Conservation (phyloP, 1,140 invertebrate species). For the Pollicipes pollicipes region DNA sequence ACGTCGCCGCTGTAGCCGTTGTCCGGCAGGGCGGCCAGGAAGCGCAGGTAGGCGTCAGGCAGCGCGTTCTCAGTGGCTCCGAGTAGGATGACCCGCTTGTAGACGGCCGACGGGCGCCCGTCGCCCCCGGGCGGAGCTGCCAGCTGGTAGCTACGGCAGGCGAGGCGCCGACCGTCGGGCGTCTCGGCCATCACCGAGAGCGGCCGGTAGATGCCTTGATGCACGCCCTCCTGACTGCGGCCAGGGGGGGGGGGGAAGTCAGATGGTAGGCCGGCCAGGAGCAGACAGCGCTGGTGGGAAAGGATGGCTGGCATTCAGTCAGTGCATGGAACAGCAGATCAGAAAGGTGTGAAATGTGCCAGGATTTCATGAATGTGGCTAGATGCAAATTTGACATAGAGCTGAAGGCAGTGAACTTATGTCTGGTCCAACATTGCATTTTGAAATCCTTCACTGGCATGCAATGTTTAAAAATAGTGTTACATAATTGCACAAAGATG, state of each 20-base stretch:
- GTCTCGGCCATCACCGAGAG: slow-evolving; percentile 39
- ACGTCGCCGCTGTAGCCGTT: slow-evolving; percentile 42
- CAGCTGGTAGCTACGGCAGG: slow-evolving; percentile 49
- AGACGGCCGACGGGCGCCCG: slow-evolving; percentile 46
- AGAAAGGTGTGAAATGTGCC: too few species aligned
- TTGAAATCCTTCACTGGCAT: not conserved
- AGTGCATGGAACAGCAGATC: too few species aligned
- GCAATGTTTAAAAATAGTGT: not conserved
- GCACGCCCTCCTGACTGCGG: slow-evolving; percentile 54
- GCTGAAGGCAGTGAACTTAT: too few species aligned
- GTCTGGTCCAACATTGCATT: too few species aligned
- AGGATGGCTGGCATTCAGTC: not conserved
- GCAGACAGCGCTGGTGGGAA: not conserved
- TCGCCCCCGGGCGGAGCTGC: slow-evolving; percentile 32
- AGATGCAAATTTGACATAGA: too few species aligned
- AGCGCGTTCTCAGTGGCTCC: slow-evolving; percentile 50
- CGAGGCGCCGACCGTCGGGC: slow-evolving; percentile 29
- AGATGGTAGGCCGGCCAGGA: not conserved
- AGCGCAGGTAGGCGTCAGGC: slow-evolving; percentile 43
- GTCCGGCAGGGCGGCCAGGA: slow-evolving; percentile 40
- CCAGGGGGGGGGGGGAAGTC: not conserved
- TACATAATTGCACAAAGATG: slow-evolving; percentile 4
- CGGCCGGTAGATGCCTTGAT: slow-evolving; percentile 43
- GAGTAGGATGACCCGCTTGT: slow-evolving; percentile 38
- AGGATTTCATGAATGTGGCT: too few species aligned